Evolutionary conservation across 2,797 vertebrate species (phyloP), one percentile per base, ranked within the genome.

Genomic region (Zenarchopterus dispar): DNA sequence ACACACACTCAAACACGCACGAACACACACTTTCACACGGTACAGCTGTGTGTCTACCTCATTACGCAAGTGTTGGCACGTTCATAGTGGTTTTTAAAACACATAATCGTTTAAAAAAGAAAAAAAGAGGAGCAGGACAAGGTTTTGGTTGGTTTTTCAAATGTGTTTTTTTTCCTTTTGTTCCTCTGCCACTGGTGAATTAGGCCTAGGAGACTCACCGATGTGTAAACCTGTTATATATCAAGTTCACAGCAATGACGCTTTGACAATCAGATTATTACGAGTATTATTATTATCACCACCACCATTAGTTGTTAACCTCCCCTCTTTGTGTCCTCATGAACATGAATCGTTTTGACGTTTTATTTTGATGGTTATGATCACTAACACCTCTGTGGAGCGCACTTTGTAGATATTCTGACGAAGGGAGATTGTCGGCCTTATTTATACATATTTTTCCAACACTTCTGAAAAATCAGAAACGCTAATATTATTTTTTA

Each of bases 191-290:
- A 81, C 86, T 54, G 62, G 67, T 73, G 73, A 89, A 86, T 89
- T 90, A 90, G 88, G 69, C 78, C 69, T 66, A 81, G 67, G 84
- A 67, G 65, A 81, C 58, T 81, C 84, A 91, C 85, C 70, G 64
- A 86, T 75, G 86, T 85, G 77, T 90, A 77, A 83, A 87, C 73
- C 74, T 86, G 77, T 92, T 88, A 13, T 39, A 39, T 39, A 39
- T 39, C 82, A 71, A 79, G 90, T 89, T 92, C 93, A 93, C 92
- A 89, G 89, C 93, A 92, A 92, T 75, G 90, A 91, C 89, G 95
- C 96, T 94, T 93, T 91, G 95, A 96, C 96, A 96, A 96, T 96
- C 95, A 96, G 89, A 87, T 86, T 81, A 82, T 84, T 87, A 71
- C 52, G 85, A 75, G 50, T 81, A 82, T 84, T 87, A 71, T 56